Percentiles rank a stretch among this genome's conserved stretches.
Evolutionary conservation across 2,797 vertebrate species (phyloP).

Genomic region (Choloepus didactylus): DNA sequence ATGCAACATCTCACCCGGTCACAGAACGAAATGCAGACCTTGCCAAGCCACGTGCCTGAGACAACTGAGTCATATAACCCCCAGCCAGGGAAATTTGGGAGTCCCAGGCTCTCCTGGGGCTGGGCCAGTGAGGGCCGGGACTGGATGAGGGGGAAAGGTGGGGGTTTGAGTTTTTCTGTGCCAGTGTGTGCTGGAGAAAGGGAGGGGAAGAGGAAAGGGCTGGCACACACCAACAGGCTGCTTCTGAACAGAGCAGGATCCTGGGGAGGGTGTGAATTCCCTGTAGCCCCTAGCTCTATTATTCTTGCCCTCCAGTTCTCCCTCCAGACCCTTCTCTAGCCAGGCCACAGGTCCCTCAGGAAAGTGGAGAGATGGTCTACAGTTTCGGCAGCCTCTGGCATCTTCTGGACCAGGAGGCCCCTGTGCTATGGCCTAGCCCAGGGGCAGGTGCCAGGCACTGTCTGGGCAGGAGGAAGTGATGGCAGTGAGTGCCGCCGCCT

Average conservation of each 20-base stretch:
- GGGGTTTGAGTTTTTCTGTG: not conserved
- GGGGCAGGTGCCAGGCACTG: conserved; percentile 69
- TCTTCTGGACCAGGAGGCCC: conserved; percentile 36
- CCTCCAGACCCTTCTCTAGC: not conserved
- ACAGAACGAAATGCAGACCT: not conserved
- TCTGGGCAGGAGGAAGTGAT: conserved; percentile 75
- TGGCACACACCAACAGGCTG: not conserved
- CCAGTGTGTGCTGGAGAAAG: not conserved
- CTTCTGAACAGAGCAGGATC: not conserved
- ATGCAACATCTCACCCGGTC: not conserved
- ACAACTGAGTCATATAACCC: conserved; percentile 50
- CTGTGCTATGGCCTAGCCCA: conserved; percentile 54
- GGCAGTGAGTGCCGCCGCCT: conserved; percentile 44
- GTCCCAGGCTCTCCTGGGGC: conserved; percentile 42
- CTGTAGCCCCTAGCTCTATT: not conserved
- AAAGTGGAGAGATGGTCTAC: not conserved
- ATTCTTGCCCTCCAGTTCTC: not conserved
- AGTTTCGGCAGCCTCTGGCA: conserved; percentile 57
- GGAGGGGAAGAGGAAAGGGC: not conserved
- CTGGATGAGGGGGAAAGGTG: not conserved
- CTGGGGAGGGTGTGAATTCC: not conserved
- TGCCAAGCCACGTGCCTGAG: conserved; percentile 35
- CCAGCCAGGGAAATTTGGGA: not conserved
- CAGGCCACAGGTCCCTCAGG: not conserved
- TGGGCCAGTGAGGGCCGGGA: not conserved